These are phyloP conservation scores for Caenorhabditis brenneri DNA, from an alignment of 1,140 invertebrate species.

Conservation along the genomic window DNA sequence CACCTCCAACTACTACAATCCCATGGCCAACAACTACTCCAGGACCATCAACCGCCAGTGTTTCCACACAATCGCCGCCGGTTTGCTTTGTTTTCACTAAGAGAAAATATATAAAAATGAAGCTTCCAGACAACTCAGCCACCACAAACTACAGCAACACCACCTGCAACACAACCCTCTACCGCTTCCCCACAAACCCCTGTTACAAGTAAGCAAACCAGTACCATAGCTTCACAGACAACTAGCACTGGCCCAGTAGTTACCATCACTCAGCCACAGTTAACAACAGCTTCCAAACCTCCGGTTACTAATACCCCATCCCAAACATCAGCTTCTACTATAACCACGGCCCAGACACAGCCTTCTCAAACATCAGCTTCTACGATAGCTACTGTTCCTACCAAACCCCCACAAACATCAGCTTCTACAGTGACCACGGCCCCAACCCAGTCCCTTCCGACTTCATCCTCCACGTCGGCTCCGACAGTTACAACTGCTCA, in stretches of 20 bases:
- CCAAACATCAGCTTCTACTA: background rate
- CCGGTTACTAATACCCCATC: background rate
- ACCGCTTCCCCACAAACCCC: background rate
- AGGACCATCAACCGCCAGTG: background rate
- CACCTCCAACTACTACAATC: background rate
- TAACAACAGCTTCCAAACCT: background rate
- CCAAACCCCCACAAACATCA: background rate
- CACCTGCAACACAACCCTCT: background rate
- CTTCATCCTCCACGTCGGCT: no score
- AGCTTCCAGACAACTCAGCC: background rate
- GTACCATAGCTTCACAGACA: background rate
- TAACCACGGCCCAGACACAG: no score
- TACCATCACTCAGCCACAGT: background rate
- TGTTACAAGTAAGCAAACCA: slow-evolving; percentile 29
- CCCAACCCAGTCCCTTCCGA: background rate
- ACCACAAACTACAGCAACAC: background rate
- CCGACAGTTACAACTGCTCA: no score
- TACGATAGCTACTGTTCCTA: background rate
- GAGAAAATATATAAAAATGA: background rate
- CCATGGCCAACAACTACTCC: background rate
- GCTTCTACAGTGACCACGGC: background rate
- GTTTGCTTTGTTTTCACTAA: no score
- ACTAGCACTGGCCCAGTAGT: background rate
- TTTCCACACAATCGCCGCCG: background rate
- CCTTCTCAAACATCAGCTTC: background rate